Conservation (phyloP, 2,113 vertebrate species). For the human region GRCh38 chr7:80551501-80552000, state of each 20-base stretch:
- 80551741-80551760: not conserved
- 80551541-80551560: too few relatives aligned
- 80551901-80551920: slow-evolving; percentile 4
- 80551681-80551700: not conserved
- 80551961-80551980: not conserved
- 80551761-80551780: slow-evolving; percentile 16
- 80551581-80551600: not conserved
- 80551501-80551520: too few relatives aligned
- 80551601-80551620: not conserved
- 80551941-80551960: not conserved
- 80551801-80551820: slow-evolving; percentile 55
- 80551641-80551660: not conserved
- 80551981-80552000: not conserved
- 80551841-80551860: slow-evolving; percentile 45
- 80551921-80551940: not conserved
- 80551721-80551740: not conserved
- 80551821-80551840: not conserved
- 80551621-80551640: not conserved
- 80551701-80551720: not conserved
- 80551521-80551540: too few relatives aligned
- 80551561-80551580: too few relatives aligned
- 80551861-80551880: not conserved
- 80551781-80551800: slow-evolving; percentile 49
- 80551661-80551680: not conserved
- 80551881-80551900: slow-evolving; percentile 42